phyloP scores from a whole-genome alignment of 2,113 vertebrate species.

The Pygoscelis adeliae region DNA sequence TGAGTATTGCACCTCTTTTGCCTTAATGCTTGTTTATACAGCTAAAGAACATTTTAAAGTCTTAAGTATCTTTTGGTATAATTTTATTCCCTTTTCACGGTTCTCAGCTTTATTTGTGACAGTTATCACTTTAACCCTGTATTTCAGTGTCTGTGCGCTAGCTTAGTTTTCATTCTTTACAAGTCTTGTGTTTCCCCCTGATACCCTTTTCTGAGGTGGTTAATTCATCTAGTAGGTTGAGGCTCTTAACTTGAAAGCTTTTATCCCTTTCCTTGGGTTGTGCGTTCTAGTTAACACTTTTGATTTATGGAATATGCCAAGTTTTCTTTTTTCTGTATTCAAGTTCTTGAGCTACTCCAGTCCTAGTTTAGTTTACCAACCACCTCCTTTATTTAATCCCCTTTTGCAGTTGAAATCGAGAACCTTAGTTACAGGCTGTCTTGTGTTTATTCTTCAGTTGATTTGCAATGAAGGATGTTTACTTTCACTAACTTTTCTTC shows the following conservation, averaged over 20 bases:
- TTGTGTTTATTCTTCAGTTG: background rate
- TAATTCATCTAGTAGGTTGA: background rate
- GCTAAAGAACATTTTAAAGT: background rate
- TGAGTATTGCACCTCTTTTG: background rate
- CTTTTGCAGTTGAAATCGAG: background rate
- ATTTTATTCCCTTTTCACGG: background rate
- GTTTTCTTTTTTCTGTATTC: background rate
- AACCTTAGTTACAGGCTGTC: background rate
- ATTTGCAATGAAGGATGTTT: background rate
- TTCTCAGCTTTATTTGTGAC: background rate
- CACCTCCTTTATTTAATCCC: background rate
- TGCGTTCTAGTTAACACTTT: background rate
- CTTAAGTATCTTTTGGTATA: background rate
- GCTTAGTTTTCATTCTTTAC: background rate
- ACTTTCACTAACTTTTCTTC: background rate
- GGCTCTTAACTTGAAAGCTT: background rate
- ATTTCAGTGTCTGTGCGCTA: background rate
- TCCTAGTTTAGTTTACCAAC: background rate
- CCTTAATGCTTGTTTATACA: background rate
- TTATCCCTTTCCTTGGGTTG: background rate
- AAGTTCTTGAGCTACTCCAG: background rate
- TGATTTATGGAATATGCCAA: background rate
- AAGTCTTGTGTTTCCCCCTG: background rate
- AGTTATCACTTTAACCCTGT: background rate
- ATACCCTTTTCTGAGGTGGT: background rate